Percentiles rank a stretch among this genome's conserved stretches.
These are phyloP conservation scores for Carcharodon carcharias DNA, from an alignment of 2,797 vertebrate species.

Conservation along the genomic window DNA sequence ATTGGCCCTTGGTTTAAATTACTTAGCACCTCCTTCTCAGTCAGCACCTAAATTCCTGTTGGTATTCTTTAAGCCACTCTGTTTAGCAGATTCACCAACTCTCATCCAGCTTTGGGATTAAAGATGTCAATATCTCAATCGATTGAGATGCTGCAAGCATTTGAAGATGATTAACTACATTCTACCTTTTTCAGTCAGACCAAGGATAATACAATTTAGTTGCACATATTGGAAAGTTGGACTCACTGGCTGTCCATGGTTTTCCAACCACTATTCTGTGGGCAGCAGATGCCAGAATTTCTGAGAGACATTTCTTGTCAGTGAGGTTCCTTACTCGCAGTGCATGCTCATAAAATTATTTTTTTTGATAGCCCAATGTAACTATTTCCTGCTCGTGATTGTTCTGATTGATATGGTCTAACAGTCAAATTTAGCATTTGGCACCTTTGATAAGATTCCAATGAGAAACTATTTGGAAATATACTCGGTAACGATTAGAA, in stretches of 20 bases:
- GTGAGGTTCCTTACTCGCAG: neutral
- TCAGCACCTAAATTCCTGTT: neutral
- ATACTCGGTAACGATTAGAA: neutral
- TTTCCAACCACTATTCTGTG: neutral
- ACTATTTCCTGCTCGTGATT: neutral
- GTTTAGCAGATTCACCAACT: neutral
- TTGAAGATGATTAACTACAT: neutral
- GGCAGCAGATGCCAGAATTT: neutral
- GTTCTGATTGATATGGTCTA: neutral
- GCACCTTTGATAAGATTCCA: neutral
- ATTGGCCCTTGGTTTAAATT: neutral
- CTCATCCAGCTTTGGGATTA: neutral
- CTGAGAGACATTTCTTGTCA: neutral
- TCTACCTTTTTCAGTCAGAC: neutral
- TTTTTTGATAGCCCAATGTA: neutral
- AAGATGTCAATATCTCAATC: neutral
- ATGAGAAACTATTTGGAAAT: neutral
- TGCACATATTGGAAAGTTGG: neutral
- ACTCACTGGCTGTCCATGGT: neutral
- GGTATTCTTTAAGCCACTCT: neutral
- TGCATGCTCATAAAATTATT: neutral
- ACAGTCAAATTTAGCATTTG: neutral
- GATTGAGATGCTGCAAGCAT: neutral
- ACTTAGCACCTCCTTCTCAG: neutral
- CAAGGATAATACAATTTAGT: neutral